A percentile compares a stretch with the other conserved stretches of the same genome.
Conservation (phyloP, 2,113 vertebrate species). For the Mus musculus region GRCm39 chr6:49919001-49919500, state of each 20-base stretch:
- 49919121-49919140: not conserved
- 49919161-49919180: not conserved
- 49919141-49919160: not conserved
- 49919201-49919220: not conserved
- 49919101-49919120: not conserved
- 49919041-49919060: not conserved
- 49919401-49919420: constrained; percentile 2
- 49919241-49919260: not conserved
- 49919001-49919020: not conserved
- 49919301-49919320: not conserved
- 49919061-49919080: not conserved
- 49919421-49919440: constrained; percentile 37
- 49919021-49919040: not conserved
- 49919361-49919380: not conserved
- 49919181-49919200: constrained; percentile 32
- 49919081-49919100: not conserved
- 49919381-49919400: constrained; percentile 62
- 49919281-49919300: constrained; percentile 6
- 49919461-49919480: not conserved
- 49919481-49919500: not conserved
- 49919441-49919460: constrained; percentile 49
- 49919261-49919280: constrained; percentile 11
- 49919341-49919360: not conserved
- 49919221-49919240: not conserved
- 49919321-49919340: constrained; percentile 37